Base-by-base conservation (phyloP, 2,888 invertebrate genomes). In the Slavum lentiscoides region DNA sequence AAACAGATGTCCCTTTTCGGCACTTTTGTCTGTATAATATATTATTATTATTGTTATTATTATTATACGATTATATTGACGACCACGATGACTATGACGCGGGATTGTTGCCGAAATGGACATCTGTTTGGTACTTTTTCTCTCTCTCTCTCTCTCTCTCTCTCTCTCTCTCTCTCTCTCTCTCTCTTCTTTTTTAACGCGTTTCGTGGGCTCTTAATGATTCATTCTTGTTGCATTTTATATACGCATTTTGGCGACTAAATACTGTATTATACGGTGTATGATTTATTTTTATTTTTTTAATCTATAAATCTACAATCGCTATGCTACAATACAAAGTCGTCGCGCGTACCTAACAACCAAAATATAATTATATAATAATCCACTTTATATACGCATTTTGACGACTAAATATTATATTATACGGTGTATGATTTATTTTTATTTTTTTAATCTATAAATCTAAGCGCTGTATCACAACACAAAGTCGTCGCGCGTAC, bases 1-100 rank as follows among this genome's bases (percentile, higher is more conserved):
- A 76, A 76, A 76, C 76, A 76, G 76, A 76, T 76, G 76, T 76
- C 23, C 30, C 43, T 23, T 68, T 59, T 76, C 75, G 59, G 75
- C 68, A 76, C 68, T 59, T 76, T 76, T 76, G 75, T 76, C 68
- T 30, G 68, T 39, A 55, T 49, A 49, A 49, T 49, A 49, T 49
- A 49, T 49, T 11, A 49, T 49, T 49, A 15, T 49, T 49, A 15
- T 49, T 49, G 9, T 49, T 49, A 11, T 39, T 39, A 39, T 39
- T 49, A 15, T 49, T 49, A 15, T 49, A 49, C 13, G 13, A 9
- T 66, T 11, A 3, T 21, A 59, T 43, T 17, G 39, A 43, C 67
- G 9, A 19, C n/a, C 49, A 37, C 37, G 39, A n/a, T 17, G 39
- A 43, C 67, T 3, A 19, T 11, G 68, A 37, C 37, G 39, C 19